These are phyloP conservation scores for Scomber scombrus DNA, from an alignment of 2,113 vertebrate genomes.

Conservation along the genomic window DNA sequence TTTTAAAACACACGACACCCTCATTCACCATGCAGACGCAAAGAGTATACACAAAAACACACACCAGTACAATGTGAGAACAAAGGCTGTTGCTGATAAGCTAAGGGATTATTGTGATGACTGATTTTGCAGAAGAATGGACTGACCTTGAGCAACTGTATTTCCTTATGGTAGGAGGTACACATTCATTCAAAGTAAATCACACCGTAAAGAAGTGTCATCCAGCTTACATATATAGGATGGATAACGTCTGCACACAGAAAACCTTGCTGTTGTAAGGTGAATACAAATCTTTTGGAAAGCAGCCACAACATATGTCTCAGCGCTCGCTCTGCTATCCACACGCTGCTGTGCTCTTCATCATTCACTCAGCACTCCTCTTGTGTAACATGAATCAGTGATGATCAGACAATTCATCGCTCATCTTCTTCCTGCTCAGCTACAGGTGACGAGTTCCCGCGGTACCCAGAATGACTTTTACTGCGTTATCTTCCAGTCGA, in stretches of 20 bases:
- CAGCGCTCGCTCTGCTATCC: not conserved
- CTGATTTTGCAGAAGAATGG: slow-evolving; percentile 6
- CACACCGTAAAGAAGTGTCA: not conserved
- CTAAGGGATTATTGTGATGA: slow-evolving; percentile 13
- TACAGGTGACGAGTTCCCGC: not conserved
- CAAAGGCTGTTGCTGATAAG: slow-evolving; percentile 5
- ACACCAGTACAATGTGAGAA: not conserved
- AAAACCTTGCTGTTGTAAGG: not conserved
- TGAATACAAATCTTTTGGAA: too few relatives aligned
- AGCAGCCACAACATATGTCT: not conserved
- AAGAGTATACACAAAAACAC: not conserved
- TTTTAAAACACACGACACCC: slow-evolving; percentile 15
- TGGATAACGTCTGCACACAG: not conserved
- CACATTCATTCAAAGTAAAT: slow-evolving; percentile 18
- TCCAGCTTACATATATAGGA: not conserved
- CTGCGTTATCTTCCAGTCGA: not conserved
- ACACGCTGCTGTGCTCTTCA: slow-evolving; percentile 6
- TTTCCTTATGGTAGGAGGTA: not conserved
- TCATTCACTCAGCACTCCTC: not conserved
- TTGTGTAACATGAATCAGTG: not conserved
- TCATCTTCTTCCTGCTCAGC: not conserved
- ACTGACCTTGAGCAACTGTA: slow-evolving; percentile 26
- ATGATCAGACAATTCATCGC: not conserved
- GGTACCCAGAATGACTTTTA: not conserved
- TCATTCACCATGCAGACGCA: not conserved